Conservation (phyloP, 2,888 invertebrate species). For the Stenotaenia linearis region DNA sequence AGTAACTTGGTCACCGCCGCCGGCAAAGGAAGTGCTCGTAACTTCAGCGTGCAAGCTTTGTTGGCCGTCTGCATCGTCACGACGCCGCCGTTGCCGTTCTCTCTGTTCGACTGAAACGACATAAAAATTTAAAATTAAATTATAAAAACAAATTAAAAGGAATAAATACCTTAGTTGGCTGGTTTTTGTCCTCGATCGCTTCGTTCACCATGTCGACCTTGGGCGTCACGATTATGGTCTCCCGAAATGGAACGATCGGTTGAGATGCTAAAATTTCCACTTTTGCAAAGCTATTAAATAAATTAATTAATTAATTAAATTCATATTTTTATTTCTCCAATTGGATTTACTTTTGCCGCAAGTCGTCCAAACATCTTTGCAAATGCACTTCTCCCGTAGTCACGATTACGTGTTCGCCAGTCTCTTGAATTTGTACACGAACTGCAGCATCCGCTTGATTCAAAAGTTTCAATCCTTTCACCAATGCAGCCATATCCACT, state of each 20-base stretch:
- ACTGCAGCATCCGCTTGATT: conserved; percentile 95
- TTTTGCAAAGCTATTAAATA: conserved; percentile 59
- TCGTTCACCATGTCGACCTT: conserved; percentile 80
- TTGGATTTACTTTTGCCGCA: conserved; percentile 56
- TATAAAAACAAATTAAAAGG: no score
- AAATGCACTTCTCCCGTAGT: conserved; percentile 97
- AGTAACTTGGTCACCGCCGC: conserved; percentile 62
- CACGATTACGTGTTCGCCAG: conserved; percentile 88
- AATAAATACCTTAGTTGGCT: conserved; percentile 27
- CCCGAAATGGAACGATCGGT: conserved; percentile 93
- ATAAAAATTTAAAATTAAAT: background rate
- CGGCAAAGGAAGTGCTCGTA: conserved; percentile 73
- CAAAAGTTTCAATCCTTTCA: conserved; percentile 67
- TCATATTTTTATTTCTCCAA: background rate
- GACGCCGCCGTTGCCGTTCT: background rate
- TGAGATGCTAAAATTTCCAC: conserved; percentile 83
- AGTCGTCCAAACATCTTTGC: conserved; percentile 89
- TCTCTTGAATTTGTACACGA: conserved; percentile 79
- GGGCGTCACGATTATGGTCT: conserved; percentile 79
- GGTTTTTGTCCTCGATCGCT: conserved; percentile 61
- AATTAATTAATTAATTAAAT: background rate
- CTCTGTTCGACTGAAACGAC: background rate
- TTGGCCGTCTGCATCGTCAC: conserved; percentile 60
- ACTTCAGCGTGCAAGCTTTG: conserved; percentile 63
- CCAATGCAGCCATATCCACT: conserved; percentile 61